Percentiles rank a stretch among this genome's conserved stretches.
Evolutionary conservation across 2,113 vertebrate genomes (phyloP).

Genomic region (Pachycephala philippinensis): DNA sequence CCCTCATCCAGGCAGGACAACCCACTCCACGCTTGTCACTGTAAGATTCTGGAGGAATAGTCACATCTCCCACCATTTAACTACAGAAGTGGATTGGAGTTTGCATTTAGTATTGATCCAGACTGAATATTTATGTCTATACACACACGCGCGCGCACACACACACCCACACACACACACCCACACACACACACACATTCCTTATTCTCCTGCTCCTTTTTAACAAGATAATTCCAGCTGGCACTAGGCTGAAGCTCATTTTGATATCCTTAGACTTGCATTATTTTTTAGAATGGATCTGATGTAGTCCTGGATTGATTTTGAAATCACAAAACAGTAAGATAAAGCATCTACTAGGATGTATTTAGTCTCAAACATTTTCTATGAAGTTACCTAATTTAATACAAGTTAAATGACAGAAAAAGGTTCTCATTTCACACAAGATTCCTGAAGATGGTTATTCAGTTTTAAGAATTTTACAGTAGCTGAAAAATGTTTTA

Average conservation of each 20-base stretch:
- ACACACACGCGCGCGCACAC: too few relatives aligned
- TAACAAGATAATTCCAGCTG: background rate
- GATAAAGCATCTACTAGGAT: background rate
- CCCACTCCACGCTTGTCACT: background rate
- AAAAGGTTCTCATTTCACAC: background rate
- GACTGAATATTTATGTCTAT: background rate
- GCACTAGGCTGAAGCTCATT: background rate
- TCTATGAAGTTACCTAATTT: background rate
- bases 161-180: too few relatives aligned
- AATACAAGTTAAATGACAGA: background rate
- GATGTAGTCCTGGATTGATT: background rate
- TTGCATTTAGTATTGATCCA: background rate
- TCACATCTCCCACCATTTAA: background rate
- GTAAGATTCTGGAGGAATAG: background rate
- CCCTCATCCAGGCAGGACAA: background rate
- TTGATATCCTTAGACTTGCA: background rate
- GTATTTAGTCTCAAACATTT: background rate
- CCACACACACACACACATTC: too few relatives aligned
- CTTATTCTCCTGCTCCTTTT: accelerated
- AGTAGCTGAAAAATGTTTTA: background rate
- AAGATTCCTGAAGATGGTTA: background rate
- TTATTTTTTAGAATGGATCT: background rate
- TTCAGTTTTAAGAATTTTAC: background rate
- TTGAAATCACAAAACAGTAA: background rate
- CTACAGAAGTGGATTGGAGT: background rate